Conservation (phyloP, 2,113 vertebrate genomes). For the Mesoclemmys tuberculata region DNA sequence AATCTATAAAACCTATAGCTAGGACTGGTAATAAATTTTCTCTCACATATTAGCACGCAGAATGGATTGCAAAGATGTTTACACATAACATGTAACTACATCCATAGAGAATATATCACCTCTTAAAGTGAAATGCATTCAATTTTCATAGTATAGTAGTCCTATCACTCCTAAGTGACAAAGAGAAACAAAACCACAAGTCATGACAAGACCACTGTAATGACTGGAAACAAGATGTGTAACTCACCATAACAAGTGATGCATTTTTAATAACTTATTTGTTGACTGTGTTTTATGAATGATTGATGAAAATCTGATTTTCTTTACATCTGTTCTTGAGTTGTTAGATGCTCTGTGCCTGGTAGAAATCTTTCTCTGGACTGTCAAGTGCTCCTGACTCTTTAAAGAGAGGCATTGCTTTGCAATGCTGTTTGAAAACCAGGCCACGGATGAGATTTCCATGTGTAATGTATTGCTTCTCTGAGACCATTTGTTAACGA, state of each 20-base stretch:
- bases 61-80: background rate
- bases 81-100: background rate
- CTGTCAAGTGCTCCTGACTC: background rate
- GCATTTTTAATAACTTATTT: background rate
- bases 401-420: background rate
- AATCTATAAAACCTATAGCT: background rate
- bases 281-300: constrained; percentile 16
- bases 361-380: background rate
- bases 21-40: background rate
- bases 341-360: background rate
- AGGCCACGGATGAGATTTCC: background rate
- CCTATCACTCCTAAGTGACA: background rate
- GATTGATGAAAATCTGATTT: background rate
- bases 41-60: background rate
- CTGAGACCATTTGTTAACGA: background rate
- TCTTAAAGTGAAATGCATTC: background rate
- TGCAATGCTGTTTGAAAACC: background rate
- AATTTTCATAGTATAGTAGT: background rate
- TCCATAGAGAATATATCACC: background rate
- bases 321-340: background rate
- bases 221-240: background rate
- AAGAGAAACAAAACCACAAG: background rate
- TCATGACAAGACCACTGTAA: background rate
- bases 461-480: background rate
- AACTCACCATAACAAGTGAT: background rate